Evolutionary conservation across 2,888 invertebrate species (phyloP).

Genomic region (Apotomis betuletana): DNA sequence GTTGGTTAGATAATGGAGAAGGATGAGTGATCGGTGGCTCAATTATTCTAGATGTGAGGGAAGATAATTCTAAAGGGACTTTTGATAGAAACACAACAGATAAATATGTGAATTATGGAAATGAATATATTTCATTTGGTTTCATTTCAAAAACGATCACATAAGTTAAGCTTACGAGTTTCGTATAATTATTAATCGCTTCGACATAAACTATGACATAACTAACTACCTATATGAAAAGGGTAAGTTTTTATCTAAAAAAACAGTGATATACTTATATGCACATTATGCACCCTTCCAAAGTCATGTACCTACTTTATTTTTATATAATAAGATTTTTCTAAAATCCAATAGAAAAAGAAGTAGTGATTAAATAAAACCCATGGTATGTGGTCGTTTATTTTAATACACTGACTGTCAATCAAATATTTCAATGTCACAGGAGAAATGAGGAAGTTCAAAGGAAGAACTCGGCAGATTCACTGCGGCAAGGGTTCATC

Average conservation of each 20-base stretch:
- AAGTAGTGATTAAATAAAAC: neutral
- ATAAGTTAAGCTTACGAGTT: neutral
- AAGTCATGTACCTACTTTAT: too few species aligned
- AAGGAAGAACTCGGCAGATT: slow-evolving; percentile 12
- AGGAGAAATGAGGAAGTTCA: neutral
- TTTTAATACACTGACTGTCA: neutral
- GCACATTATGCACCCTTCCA: too few species aligned
- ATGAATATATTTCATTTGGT: slow-evolving; percentile 1
- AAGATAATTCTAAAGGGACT: slow-evolving; percentile 16
- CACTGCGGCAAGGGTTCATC: slow-evolving; percentile 33
- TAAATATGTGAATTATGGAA: slow-evolving; percentile 2
- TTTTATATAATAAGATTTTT: too few species aligned
- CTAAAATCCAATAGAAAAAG: too few species aligned
- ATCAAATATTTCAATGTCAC: slow-evolving; percentile 10
- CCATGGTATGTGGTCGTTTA: too few species aligned
- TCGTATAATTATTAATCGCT: too few species aligned
- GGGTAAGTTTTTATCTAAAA: too few species aligned
- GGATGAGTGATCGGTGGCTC: slow-evolving; percentile 25
- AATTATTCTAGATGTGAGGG: slow-evolving; percentile 21
- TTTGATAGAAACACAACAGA: neutral
- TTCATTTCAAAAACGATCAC: neutral
- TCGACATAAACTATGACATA: too few species aligned
- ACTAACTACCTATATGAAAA: too few species aligned
- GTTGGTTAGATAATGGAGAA: slow-evolving; percentile 34
- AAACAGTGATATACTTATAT: too few species aligned